These are phyloP conservation scores for Hapalemur alaotrensis DNA, from an alignment of 2,797 vertebrate species.

Conservation along the genomic window DNA sequence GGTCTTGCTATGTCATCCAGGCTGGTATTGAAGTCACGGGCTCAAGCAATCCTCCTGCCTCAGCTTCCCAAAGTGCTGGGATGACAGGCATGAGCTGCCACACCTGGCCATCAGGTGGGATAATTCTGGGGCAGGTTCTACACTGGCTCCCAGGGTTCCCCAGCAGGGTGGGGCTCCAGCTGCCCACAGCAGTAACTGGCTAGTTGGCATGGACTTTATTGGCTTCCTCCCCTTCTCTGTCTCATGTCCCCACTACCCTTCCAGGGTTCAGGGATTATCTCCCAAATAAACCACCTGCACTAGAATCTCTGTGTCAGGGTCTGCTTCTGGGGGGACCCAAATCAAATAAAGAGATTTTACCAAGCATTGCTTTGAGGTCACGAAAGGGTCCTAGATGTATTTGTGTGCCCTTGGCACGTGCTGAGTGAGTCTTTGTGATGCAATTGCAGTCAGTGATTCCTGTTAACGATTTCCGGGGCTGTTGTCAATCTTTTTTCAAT, in stretches of 20 bases:
- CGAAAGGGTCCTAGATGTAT: neutral
- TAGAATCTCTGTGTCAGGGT: neutral
- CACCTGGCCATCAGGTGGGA: neutral
- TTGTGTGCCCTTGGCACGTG: neutral
- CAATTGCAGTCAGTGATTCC: neutral
- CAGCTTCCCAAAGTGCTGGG: neutral
- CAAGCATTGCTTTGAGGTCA: neutral
- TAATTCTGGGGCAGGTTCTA: neutral
- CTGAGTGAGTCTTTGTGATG: neutral
- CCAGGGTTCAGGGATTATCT: neutral
- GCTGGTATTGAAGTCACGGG: neutral
- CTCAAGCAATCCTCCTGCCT: neutral
- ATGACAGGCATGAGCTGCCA: neutral
- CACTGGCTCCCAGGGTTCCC: neutral
- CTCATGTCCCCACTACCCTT: neutral
- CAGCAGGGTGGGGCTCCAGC: neutral
- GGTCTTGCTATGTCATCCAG: neutral
- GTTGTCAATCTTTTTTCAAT: neutral
- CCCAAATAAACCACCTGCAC: neutral
- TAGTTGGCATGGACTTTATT: rapidly evolving
- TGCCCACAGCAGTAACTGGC: neutral
- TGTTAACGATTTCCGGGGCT: no score
- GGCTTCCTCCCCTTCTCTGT: neutral
- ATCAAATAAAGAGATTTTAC: neutral
- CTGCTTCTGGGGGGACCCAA: neutral